Evolutionary conservation across 2,113 vertebrate genomes (phyloP).

Genomic region (Nymphicus hollandicus): DNA sequence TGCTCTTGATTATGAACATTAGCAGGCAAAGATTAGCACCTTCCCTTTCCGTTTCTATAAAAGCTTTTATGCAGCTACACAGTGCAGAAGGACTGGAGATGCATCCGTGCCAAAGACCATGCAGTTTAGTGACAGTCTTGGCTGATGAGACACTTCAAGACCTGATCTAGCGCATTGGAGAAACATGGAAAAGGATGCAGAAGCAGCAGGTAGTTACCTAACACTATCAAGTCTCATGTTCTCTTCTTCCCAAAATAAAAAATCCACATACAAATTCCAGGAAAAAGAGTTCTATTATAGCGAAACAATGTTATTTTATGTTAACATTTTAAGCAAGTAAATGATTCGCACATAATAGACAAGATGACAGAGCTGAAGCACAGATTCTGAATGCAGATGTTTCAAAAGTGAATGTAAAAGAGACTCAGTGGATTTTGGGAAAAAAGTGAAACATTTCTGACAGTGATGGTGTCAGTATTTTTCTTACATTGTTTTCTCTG

Average conservation of each 20-base stretch:
- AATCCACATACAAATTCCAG: not conserved
- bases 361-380: slow-evolving; percentile 1
- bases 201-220: slow-evolving; percentile 23
- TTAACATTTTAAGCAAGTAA: not conserved
- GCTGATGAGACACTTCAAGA: not conserved
- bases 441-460: slow-evolving; percentile 7
- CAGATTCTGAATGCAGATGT: not conserved
- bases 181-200: not conserved
- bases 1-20: not conserved
- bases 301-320: not conserved
- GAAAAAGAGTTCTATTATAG: not conserved
- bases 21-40: not conserved
- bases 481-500: not conserved
- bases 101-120: not conserved
- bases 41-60: not conserved
- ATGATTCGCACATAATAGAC: not conserved
- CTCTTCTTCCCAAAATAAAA: not conserved
- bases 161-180: not conserved
- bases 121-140: not conserved
- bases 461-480: not conserved
- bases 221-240: not conserved
- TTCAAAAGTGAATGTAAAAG: not conserved
- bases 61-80: not conserved
- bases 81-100: not conserved
- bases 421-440: not conserved